Evolutionary conservation across 2,888 invertebrate genomes (phyloP).

Genomic region (Phaedon cochleariae): DNA sequence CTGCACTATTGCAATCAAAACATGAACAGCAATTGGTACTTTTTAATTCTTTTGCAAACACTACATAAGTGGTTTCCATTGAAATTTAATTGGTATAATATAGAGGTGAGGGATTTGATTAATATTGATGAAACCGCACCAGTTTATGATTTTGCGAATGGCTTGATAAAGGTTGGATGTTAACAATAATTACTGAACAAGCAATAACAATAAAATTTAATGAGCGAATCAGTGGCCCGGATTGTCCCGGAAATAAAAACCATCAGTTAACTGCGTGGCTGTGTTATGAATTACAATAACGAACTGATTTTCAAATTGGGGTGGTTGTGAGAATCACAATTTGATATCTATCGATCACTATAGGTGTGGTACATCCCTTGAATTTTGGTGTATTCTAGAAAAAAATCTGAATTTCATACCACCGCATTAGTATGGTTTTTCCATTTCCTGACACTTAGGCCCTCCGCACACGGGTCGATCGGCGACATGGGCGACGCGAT

Average conservation of each 20-base stretch:
- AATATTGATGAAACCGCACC: slow-evolving; percentile 6
- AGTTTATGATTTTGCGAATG: slow-evolving; percentile 16
- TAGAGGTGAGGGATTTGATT: neutral
- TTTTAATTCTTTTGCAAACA: slow-evolving; percentile 20
- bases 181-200: neutral
- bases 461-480: no score
- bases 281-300: neutral
- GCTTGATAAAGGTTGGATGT: slow-evolving; percentile 12
- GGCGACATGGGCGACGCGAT: no score
- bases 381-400: no score
- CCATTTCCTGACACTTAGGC: no score
- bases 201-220: slow-evolving; percentile 1
- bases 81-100: slow-evolving; percentile 16
- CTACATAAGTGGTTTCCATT: slow-evolving; percentile 23
- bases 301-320: neutral
- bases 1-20: slow-evolving; percentile 19
- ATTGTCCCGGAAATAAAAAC: neutral
- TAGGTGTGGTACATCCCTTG: no score
- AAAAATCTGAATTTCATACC: no score
- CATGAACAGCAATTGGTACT: slow-evolving; percentile 3
- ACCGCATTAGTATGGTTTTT: no score
- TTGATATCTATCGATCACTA: no score
- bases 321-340: no score
- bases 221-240: neutral
- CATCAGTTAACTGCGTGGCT: neutral